Base-by-base conservation (phyloP, 2,113 vertebrate genomes). In the Pelvicachromis taeniatus region DNA sequence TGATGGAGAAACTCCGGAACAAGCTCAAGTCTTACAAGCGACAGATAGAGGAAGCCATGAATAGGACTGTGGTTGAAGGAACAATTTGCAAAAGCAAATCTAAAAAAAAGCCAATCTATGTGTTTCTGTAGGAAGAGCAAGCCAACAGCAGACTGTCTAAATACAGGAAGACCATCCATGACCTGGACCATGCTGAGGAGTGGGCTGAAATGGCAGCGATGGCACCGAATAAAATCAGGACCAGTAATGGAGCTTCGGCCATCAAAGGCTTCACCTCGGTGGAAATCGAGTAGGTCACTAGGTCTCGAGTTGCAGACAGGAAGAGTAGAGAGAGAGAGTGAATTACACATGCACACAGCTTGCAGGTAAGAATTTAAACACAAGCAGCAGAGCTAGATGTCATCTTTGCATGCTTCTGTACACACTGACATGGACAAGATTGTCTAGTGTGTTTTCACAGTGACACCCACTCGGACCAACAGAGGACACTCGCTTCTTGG, bases 11-110 rank as follows among this genome's bases (percentile, higher is more conserved):
- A 80, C 92, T 95, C 40, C 95, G 97, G 91, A 95, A 90, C 84
- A 96, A 97, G 70, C 87, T 96, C 75, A 95, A 96, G 93, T 91
- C 79, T 9, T 95, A 95, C 84, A 96, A 96, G 85, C 87, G 91
- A 6, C 94, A n/a, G n/a, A n/a, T n/a, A n/a, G n/a, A n/a, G n/a
- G n/a, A n/a, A n/a, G n/a, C n/a, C n/a, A n/a, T n/a, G n/a, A n/a
- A n/a, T n/a, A n/a, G n/a, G n/a, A n/a, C n/a, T n/a, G n/a, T n/a
- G n/a, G 7, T 52, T 52, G 7, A 19, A 52, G 50, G 50, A n/a
- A n/a, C n/a, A 52, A 52, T 19, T 52, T 52, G 17, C 7, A 52
- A 19, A 52, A 52, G n/a, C 3, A 12, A 9, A 4, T 19, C 50
- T 9, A 17, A 52, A 19, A 52, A 9, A 19, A 45, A 33, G 23